These are phyloP conservation scores for Selenia dentaria DNA, from an alignment of 2,888 invertebrate genomes.

Conservation along the genomic window DNA sequence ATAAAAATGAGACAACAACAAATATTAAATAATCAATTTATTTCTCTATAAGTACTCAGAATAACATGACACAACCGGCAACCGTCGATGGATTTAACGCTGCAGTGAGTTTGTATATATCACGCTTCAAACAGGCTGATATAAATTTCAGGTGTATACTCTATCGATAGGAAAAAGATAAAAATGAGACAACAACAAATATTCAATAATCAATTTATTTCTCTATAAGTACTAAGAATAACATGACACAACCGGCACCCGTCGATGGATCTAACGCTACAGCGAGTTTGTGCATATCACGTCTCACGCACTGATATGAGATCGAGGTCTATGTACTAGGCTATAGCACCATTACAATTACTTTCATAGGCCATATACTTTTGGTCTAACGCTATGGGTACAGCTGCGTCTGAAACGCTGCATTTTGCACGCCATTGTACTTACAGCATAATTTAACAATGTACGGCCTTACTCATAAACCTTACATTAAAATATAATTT, in stretches of 20 bases:
- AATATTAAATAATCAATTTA: constrained; percentile 57
- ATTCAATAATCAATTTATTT: constrained; percentile 68
- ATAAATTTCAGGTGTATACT: no score
- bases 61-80: not conserved
- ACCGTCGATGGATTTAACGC: constrained; percentile 45
- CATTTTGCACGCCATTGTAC: not conserved
- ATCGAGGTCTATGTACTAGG: constrained; percentile 74
- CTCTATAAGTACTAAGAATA: constrained; percentile 80
- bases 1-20: constrained; percentile 4
- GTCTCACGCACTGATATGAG: constrained; percentile 77
- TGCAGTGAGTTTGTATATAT: not conserved
- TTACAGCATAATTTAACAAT: not conserved
- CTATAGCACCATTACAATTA: constrained; percentile 80
- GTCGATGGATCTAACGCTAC: constrained; percentile 54
- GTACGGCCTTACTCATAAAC: no score
- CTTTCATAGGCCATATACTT: constrained; percentile 79
- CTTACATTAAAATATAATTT: no score
- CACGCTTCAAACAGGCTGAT: not conserved
- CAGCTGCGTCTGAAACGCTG: constrained; percentile 21
- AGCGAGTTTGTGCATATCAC: constrained; percentile 40
- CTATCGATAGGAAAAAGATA: not conserved
- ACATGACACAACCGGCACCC: constrained; percentile 78
- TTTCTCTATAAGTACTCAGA: constrained; percentile 53
- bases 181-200: constrained; percentile 40
- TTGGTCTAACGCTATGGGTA: constrained; percentile 67